Percentiles rank a stretch among this genome's conserved stretches.
Conservation (phyloP, 2,888 invertebrate species). For the Malthinus flaveolus region DNA sequence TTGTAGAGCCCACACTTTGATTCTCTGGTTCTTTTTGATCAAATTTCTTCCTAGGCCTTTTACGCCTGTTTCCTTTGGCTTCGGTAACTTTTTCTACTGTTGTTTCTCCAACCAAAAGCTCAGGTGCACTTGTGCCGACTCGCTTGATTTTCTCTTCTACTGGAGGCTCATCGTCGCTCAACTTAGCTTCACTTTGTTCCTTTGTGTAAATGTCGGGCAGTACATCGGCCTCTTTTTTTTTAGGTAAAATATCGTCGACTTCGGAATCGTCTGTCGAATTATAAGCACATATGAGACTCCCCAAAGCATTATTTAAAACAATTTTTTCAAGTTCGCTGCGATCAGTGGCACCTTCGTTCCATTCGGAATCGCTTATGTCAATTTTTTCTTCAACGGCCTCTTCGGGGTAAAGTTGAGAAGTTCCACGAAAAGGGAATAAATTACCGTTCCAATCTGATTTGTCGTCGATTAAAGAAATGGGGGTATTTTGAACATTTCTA, state of each 20-base stretch:
- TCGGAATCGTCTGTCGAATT: constrained; percentile 58
- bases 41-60: constrained; percentile 39
- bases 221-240: not conserved
- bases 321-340: constrained; percentile 21
- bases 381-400: constrained; percentile 35
- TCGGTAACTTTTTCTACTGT: constrained; percentile 3
- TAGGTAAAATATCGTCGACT: constrained; percentile 31
- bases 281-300: constrained; percentile 62
- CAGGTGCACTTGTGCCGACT: constrained; percentile 28
- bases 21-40: constrained; percentile 11
- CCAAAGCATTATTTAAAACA: constrained; percentile 59
- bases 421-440: constrained; percentile 52
- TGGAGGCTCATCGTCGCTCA: constrained; percentile 57
- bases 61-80: constrained; percentile 32
- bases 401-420: constrained; percentile 39
- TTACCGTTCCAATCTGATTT: constrained; percentile 51
- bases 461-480: constrained; percentile 45
- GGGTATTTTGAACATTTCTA: constrained; percentile 1
- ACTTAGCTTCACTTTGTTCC: too few species aligned
- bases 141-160: constrained; percentile 56
- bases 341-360: constrained; percentile 34
- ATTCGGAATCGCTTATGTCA: constrained; percentile 50
- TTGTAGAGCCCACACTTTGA: not conserved
- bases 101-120: constrained; percentile 36
- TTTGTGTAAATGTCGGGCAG: not conserved